Evolutionary conservation across 2,888 invertebrate genomes (phyloP).

Genomic region (Chironomus tentans): DNA sequence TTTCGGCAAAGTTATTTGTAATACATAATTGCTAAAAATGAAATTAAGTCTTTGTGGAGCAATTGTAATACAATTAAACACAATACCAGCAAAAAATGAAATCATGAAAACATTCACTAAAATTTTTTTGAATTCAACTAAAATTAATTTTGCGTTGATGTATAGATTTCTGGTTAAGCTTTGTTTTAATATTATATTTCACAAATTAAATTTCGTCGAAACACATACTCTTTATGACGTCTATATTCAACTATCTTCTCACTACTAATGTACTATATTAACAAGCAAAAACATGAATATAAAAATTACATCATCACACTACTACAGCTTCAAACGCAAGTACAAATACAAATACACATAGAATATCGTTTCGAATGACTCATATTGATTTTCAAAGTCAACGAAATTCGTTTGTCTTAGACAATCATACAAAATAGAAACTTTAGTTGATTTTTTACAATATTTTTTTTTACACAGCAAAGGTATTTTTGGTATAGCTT

Average conservation of each 20-base stretch:
- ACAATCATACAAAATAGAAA: no score
- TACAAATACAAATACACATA: neutral
- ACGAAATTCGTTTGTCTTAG: neutral
- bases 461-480: no score
- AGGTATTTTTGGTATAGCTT: no score
- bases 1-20: no score
- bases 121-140: no score
- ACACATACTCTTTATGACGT: neutral
- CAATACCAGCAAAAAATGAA: neutral
- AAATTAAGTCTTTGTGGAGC: neutral
- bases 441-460: no score
- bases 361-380: neutral
- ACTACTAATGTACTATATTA: neutral
- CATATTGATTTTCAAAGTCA: neutral
- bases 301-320: neutral
- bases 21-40: neutral
- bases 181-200: no score
- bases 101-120: neutral
- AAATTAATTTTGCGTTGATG: no score
- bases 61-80: neutral
- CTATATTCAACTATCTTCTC: neutral
- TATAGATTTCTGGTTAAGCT: no score
- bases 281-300: neutral
- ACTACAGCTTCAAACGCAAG: neutral
- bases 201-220: neutral